phyloP scores from a whole-genome alignment of 2,113 vertebrate genomes.

The Gymnorhina tibicen region DNA sequence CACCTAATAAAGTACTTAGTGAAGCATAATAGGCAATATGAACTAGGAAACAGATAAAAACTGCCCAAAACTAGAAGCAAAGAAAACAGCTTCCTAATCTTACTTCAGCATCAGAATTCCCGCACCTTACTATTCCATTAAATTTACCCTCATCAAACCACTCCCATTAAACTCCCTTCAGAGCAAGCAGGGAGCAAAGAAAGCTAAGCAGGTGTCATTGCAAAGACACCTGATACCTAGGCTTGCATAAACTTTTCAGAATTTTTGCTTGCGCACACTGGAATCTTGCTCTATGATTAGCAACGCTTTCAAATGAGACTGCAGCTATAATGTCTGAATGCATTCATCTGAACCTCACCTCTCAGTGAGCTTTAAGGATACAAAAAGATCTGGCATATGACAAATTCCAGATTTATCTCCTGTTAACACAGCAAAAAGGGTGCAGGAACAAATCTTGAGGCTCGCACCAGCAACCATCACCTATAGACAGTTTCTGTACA shows the following conservation, averaged over 20 bases:
- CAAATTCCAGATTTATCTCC: neutral
- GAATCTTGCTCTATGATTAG: neutral
- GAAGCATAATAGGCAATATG: neutral
- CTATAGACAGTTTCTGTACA: neutral
- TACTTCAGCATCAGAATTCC: neutral
- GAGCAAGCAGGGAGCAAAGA: neutral
- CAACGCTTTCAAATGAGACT: neutral
- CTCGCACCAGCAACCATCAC: fast-evolving
- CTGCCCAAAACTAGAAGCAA: neutral
- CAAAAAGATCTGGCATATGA: neutral
- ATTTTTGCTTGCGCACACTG: neutral
- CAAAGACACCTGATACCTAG: neutral
- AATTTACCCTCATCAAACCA: neutral
- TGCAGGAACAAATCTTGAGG: neutral
- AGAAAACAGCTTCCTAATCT: neutral
- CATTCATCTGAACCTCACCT: neutral
- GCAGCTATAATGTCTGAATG: neutral
- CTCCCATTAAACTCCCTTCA: neutral
- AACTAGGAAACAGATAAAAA: neutral
- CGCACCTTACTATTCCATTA: neutral
- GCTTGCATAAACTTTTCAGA: neutral
- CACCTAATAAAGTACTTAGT: neutral
- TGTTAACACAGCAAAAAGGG: neutral
- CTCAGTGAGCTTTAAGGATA: neutral
- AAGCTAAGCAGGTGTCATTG: neutral